phyloP scores from a whole-genome alignment of 2,797 vertebrate genomes.

The Darevskia mixta region DNA sequence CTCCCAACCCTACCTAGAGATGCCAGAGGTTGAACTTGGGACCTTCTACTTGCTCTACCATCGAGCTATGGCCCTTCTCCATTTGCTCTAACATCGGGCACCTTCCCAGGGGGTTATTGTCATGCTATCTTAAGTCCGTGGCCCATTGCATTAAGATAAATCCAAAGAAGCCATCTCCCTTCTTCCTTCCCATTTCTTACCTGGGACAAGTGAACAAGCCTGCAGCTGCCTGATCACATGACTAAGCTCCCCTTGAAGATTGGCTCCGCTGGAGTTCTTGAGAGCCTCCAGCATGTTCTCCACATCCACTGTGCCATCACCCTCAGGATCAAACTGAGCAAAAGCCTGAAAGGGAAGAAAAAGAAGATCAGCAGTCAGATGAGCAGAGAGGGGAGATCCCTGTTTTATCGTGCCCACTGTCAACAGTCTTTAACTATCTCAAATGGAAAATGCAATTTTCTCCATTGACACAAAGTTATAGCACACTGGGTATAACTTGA shows the following conservation, averaged over 20 bases:
- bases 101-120: neutral
- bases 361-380: neutral
- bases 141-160: too few species aligned
- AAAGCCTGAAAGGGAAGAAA: conserved; percentile 84
- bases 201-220: conserved; percentile 95
- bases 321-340: conserved; percentile 96
- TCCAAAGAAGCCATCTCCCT: neutral
- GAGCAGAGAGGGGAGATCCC: too few species aligned
- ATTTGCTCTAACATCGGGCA: neutral
- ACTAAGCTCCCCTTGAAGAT: conserved; percentile 95
- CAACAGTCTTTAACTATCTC: too few species aligned
- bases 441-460: too few species aligned
- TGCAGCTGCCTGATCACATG: conserved; percentile 97
- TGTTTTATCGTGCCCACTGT: neutral
- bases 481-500: neutral
- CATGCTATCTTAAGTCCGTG: neutral
- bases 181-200: conserved; percentile 75
- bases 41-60: too few species aligned
- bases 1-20: too few species aligned
- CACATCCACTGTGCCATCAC: conserved; percentile 93
- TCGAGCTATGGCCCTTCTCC: too few species aligned
- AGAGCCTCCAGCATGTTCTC: conserved; percentile 94
- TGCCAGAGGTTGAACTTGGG: too few species aligned
- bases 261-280: conserved; percentile 94
- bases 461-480: too few species aligned